A percentile compares a stretch with the other conserved stretches of the same genome.
Evolutionary conservation across 2,797 vertebrate genomes (phyloP).

Genomic region (Rhyacichthys aspro): DNA sequence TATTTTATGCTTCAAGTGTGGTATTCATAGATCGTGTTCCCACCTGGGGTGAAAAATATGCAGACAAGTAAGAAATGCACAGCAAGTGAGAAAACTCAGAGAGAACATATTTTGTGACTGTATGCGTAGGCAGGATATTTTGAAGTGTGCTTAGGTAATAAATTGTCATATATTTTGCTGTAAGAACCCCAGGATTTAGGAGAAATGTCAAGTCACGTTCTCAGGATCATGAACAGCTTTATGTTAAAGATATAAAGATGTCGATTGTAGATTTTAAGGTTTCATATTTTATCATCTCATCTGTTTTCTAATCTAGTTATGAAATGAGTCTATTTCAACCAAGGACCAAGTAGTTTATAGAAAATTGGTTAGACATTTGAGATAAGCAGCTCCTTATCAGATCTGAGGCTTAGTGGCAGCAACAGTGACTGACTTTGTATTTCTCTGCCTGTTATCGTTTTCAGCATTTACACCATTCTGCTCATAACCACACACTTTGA

Average conservation of each 20-base stretch:
- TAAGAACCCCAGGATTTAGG: slow-evolving; percentile 31
- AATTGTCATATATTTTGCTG: slow-evolving; percentile 10
- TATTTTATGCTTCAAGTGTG: too few species aligned
- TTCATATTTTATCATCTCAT: slow-evolving; percentile 15
- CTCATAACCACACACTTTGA: slow-evolving; percentile 25
- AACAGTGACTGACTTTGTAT: slow-evolving; percentile 15
- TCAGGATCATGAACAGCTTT: slow-evolving; percentile 18
- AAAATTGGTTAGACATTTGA: slow-evolving; percentile 38
- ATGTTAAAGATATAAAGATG: slow-evolving; percentile 11
- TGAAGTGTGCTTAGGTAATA: neutral
- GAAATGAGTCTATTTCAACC: slow-evolving; percentile 54
- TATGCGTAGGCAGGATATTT: slow-evolving; percentile 28
- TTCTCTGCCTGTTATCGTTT: neutral
- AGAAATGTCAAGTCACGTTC: slow-evolving; percentile 48
- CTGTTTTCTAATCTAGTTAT: slow-evolving; percentile 18
- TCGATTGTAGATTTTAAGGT: slow-evolving; percentile 21
- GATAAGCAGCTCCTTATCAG: slow-evolving; percentile 48
- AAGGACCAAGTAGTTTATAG: slow-evolving; percentile 36
- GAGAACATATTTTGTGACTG: slow-evolving; percentile 42
- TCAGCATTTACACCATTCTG: neutral
- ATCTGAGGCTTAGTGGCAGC: slow-evolving; percentile 9
- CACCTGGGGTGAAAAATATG: neutral
- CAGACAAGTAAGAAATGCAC: neutral
- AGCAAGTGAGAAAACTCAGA: slow-evolving; percentile 15
- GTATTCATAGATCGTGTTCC: too few species aligned